A percentile compares a stretch with the other conserved stretches of the same genome.
Evolutionary conservation across 1,140 invertebrate genomes (phyloP).

Genomic region (Saccostrea echinata): DNA sequence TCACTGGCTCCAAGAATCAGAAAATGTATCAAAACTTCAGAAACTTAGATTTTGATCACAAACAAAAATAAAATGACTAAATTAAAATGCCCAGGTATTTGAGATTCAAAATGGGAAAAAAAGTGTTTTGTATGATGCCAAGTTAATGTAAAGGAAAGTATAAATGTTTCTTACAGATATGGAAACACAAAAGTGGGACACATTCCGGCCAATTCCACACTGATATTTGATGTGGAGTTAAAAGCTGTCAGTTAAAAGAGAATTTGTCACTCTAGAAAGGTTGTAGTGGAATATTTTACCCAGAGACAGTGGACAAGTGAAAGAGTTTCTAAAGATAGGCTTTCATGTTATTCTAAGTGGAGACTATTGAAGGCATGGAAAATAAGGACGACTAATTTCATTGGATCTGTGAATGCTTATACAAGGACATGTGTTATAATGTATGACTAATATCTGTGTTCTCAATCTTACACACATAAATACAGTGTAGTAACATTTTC

Average conservation of each 20-base stretch:
- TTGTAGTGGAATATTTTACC: not conserved
- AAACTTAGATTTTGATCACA: not conserved
- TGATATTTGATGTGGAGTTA: conserved; percentile 77
- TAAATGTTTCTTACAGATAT: conserved; percentile 82
- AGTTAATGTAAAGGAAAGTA: not conserved
- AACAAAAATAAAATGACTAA: not conserved
- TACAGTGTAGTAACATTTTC: no score
- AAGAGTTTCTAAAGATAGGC: not conserved
- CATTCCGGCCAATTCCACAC: conserved; percentile 76
- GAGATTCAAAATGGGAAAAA: not conserved
- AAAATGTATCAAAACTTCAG: not conserved
- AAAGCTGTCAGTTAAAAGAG: conserved; percentile 84
- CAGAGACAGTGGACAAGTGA: not conserved
- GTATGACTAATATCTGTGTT: no score
- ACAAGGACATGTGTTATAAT: no score
- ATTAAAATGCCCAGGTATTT: not conserved
- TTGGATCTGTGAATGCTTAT: no score
- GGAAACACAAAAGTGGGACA: conserved; percentile 69
- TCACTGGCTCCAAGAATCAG: not conserved
- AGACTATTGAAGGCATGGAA: not conserved
- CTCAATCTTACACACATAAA: no score
- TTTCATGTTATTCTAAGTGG: not conserved
- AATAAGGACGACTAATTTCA: no score
- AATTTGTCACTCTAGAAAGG: not conserved
- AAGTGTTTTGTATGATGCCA: not conserved